Evolutionary conservation across 2,113 vertebrate genomes (phyloP).

Genomic region (Sinocyclocheilus rhinocerous): DNA sequence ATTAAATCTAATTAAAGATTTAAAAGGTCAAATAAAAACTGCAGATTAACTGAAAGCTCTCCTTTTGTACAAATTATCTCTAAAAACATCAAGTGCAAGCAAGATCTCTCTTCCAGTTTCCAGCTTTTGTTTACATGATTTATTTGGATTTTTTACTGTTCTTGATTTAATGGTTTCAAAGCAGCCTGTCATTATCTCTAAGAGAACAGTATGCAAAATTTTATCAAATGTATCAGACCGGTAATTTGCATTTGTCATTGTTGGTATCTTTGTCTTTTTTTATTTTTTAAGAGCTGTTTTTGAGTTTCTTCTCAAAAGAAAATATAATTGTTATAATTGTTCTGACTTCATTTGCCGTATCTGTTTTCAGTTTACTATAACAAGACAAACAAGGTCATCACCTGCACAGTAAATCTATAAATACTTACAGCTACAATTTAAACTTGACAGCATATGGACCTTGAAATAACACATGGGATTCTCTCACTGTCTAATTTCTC

Average conservation of each 20-base stretch:
- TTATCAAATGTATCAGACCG: conserved; percentile 64
- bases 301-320: not conserved
- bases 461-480: conserved; percentile 5
- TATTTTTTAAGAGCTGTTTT: not conserved
- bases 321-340: not conserved
- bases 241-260: conserved; percentile 74
- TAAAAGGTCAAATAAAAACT: conserved; percentile 14
- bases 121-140: conserved; percentile 66
- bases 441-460: not conserved
- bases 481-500: not conserved
- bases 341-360: conserved; percentile 28
- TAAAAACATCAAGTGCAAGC: conserved; percentile 26
- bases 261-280: not conserved
- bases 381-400: conserved; percentile 26
- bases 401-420: not conserved
- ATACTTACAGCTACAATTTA: not conserved
- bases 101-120: conserved; percentile 2
- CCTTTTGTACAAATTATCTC: not conserved
- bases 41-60: not conserved
- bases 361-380: conserved; percentile 53
- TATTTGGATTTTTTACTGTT: conserved; percentile 59
- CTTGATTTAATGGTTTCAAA: conserved; percentile 66
- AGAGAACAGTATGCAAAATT: conserved; percentile 66
- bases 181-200: conserved; percentile 68
- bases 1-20: conserved; percentile 8